Conservation (phyloP, 2,113 vertebrate genomes). For the Clarias macrocephalus region DNA sequence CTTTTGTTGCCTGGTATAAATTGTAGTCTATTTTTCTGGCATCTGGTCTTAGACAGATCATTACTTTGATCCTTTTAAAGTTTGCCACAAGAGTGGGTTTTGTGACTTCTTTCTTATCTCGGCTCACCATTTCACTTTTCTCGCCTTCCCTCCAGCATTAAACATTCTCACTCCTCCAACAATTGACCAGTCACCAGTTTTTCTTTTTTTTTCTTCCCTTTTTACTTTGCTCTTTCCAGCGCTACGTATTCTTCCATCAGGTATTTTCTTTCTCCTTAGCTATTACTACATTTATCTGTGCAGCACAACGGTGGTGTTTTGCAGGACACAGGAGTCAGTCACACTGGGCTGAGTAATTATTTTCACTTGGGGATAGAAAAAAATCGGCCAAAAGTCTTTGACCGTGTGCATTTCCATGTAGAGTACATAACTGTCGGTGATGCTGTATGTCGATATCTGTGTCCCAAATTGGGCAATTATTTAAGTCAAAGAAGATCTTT, state of each 20-base stretch:
- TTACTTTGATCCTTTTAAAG: constrained; percentile 68
- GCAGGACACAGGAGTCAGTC: constrained; percentile 13
- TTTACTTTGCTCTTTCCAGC: constrained; percentile 39
- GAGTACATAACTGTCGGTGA: neutral
- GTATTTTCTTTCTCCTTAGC: constrained; percentile 31
- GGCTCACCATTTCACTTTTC: constrained; percentile 42
- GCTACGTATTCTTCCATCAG: constrained; percentile 32
- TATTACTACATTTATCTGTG: neutral
- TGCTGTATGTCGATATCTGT: neutral
- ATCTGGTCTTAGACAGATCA: constrained; percentile 62
- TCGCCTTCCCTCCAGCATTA: constrained; percentile 40
- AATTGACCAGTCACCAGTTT: neutral
- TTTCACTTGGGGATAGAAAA: neutral
- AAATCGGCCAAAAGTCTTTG: neutral
- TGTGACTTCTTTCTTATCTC: constrained; percentile 25
- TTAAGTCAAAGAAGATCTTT: neutral
- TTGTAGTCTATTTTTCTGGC: constrained; percentile 69
- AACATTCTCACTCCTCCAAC: constrained; percentile 30
- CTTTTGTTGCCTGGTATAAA: constrained; percentile 66
- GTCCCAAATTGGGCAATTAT: neutral
- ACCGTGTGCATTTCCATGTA: neutral
- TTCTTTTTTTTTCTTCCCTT: constrained; percentile 34
- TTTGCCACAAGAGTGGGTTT: constrained; percentile 45
- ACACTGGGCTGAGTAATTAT: constrained; percentile 33
- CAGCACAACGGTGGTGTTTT: neutral